Conservation (phyloP, 2,888 invertebrate genomes). For the Drosophila melanosoma region DNA sequence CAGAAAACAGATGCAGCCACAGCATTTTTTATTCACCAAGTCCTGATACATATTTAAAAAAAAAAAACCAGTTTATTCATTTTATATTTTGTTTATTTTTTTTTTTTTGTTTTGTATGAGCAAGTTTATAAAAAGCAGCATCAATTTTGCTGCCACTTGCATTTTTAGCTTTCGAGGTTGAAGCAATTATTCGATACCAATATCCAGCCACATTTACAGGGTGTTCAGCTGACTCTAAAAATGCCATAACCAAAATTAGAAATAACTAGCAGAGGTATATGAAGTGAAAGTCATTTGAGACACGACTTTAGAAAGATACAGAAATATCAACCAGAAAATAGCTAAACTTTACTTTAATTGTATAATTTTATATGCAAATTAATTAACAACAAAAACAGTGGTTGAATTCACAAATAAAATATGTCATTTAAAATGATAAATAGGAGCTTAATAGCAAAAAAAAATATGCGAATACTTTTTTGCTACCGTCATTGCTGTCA, state of each 20-base stretch:
- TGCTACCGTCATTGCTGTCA: too few species aligned
- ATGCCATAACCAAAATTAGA: background rate
- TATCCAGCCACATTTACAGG: slow-evolving; percentile 6
- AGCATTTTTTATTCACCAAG: background rate
- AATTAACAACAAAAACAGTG: background rate
- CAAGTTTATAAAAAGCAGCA: slow-evolving; percentile 28
- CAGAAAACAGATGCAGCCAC: slow-evolving; percentile 23
- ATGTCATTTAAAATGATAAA: background rate
- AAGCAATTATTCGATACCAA: slow-evolving; percentile 12
- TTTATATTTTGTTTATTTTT: background rate
- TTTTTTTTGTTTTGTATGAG: background rate
- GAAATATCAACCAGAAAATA: slow-evolving; percentile 43
- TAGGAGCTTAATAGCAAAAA: background rate
- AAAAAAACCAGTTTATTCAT: slow-evolving; percentile 30
- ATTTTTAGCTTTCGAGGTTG: slow-evolving; percentile 23
- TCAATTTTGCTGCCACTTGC: slow-evolving; percentile 8
- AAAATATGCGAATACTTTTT: background rate
- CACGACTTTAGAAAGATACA: slow-evolving; percentile 13
- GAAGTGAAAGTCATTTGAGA: slow-evolving; percentile 46
- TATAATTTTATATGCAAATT: slow-evolving; percentile 2
- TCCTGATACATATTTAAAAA: slow-evolving; percentile 23
- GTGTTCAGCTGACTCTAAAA: background rate
- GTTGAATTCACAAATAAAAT: background rate
- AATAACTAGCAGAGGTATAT: background rate
- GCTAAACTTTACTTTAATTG: slow-evolving; percentile 38